A percentile compares a stretch with the other conserved stretches of the same genome.
Evolutionary conservation across 1,140 invertebrate species (phyloP).

Genomic region (Sminthurides bifidus): DNA sequence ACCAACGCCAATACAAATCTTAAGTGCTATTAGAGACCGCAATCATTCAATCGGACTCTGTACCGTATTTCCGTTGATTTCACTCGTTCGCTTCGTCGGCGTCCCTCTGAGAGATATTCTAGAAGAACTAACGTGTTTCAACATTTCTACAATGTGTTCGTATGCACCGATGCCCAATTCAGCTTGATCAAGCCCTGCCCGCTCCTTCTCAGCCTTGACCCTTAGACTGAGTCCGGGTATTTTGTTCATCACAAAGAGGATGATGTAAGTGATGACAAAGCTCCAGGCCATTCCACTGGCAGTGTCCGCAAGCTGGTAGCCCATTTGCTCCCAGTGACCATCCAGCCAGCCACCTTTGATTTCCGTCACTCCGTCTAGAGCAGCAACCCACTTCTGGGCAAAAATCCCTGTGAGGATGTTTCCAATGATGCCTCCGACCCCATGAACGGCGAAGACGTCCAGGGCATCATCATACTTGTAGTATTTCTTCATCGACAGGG

Average conservation of each 20-base stretch:
- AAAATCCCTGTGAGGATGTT: slow-evolving; percentile 24
- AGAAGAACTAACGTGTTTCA: too few species aligned
- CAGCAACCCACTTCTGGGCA: slow-evolving; percentile 16
- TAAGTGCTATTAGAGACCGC: too few species aligned
- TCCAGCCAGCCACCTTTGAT: slow-evolving; percentile 23
- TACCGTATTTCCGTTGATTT: too few species aligned
- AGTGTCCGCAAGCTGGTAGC: slow-evolving; percentile 10
- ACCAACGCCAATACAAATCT: too few species aligned
- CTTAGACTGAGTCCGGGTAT: slow-evolving; percentile 26
- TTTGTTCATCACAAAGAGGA: slow-evolving; percentile 28
- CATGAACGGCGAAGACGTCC: slow-evolving; percentile 29
- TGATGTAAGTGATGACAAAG: slow-evolving; percentile 18
- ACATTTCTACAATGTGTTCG: background rate
- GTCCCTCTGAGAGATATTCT: too few species aligned
- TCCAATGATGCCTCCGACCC: slow-evolving; percentile 26
- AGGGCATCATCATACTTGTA: slow-evolving; percentile 26
- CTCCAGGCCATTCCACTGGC: slow-evolving; percentile 18
- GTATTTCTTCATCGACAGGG: slow-evolving; percentile 20
- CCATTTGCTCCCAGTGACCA: slow-evolving; percentile 21
- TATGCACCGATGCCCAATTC: slow-evolving; percentile 2
- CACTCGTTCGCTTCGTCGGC: too few species aligned
- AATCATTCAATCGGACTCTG: too few species aligned
- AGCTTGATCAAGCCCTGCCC: slow-evolving; percentile 6
- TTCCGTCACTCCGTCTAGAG: slow-evolving; percentile 4
- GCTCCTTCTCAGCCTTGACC: slow-evolving; percentile 2